A percentile compares a stretch with the other conserved stretches of the same genome.
phyloP scores from a whole-genome alignment of 2,797 vertebrate genomes.

The Pseudomugil gertrudae region DNA sequence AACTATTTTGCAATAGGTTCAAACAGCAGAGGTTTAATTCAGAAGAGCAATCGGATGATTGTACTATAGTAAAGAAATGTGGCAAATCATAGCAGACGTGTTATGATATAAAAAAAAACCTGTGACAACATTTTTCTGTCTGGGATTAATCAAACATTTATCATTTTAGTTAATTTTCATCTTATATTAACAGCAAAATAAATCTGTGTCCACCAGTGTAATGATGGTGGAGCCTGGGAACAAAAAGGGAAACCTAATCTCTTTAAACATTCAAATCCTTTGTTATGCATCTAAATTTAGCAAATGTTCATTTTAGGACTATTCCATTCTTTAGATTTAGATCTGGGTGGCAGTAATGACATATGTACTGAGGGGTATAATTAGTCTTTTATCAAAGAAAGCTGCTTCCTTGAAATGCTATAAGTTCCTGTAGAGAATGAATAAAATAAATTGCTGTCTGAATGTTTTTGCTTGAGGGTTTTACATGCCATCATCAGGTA shows the following conservation, averaged over 20 bases:
- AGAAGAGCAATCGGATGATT: too few species aligned
- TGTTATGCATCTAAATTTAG: background rate
- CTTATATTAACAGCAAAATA: background rate
- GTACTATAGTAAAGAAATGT: too few species aligned
- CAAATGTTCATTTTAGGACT: background rate
- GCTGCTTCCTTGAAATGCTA: background rate
- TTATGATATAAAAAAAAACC: background rate
- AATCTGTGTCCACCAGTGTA: background rate
- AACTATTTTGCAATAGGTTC: too few species aligned
- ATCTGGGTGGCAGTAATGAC: background rate
- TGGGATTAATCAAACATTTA: background rate
- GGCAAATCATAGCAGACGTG: background rate
- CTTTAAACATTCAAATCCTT: background rate
- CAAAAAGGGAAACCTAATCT: background rate
- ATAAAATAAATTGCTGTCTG: background rate
- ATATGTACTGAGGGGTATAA: background rate
- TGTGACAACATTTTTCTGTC: too few species aligned
- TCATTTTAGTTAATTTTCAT: background rate
- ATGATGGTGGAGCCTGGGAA: background rate
- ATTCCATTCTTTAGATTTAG: background rate
- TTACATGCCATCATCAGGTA: background rate
- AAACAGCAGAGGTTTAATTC: too few species aligned
- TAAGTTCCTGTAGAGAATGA: background rate
- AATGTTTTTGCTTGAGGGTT: background rate
- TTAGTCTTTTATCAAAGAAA: background rate